Evolutionary conservation across 37 sponge, comb jelly and placozoan genomes (phyloP), one percentile per base, ranked within the genome.

Genomic region (Hexactinellida sp.): DNA sequence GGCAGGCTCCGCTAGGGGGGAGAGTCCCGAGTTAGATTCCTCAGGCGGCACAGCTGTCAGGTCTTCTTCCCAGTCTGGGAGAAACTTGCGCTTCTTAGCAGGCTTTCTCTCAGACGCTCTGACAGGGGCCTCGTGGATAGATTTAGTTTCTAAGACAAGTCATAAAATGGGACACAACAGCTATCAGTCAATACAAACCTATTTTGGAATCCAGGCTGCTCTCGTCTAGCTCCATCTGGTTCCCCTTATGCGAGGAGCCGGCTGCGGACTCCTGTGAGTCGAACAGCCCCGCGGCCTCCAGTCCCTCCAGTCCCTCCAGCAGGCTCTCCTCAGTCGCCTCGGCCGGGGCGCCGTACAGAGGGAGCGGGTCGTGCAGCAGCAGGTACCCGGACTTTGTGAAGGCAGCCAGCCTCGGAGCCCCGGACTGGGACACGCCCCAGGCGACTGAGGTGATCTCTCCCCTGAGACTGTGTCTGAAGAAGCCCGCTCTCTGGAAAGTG

Each of bases 71-170:
- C 28, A 25, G 3, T 63, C 76, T 25, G 76, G 30, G 19, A 63
- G 19, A 23, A 63, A 63, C 76, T 63, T 63, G 76, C 76, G 76
- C 76, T 63, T 63, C 34, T 63, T 63, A 28, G 76, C 76, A 63
- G 76, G 19, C 5, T 10, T 63, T 63, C 76, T 63, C 19, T 25
- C 52, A 47, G 52, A 19, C 52, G 9, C 16, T 47, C 13, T 47
- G 52, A 16, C 13, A 47, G 52, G 16, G 9, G 52, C 16, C 52
- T 47, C 52, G 9, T 9, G 16, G 52, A 47, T 47, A 47, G 9
- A 19, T 47, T 19, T 47, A 16, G n/a, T n/a, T n/a, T n/a, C n/a
- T n/a, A n/a, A n/a, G n/a, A n/a, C n/a, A n/a, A n/a, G n/a, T n/a
- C n/a, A n/a, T n/a, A n/a, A n/a, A n/a, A n/a, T n/a, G n/a, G n/a